These are phyloP conservation scores for Antheraea assamensis DNA, from an alignment of 2,888 invertebrate genomes.

Conservation along the genomic window DNA sequence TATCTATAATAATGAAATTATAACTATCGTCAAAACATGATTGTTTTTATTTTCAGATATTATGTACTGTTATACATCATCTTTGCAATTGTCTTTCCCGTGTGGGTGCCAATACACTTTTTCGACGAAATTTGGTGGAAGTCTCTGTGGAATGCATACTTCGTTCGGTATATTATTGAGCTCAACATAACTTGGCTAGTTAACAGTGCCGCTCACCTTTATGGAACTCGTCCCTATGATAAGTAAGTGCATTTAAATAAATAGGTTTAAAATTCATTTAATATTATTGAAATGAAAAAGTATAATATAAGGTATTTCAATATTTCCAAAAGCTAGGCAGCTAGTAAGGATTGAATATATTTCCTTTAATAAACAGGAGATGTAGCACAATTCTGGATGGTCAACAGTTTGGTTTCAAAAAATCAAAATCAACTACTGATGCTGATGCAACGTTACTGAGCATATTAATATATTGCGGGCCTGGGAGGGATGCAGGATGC, in stretches of 20 bases:
- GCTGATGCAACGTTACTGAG: no score
- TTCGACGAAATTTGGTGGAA: conserved; percentile 16
- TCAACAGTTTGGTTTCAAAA: no score
- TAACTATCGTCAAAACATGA: background rate
- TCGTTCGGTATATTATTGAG: conserved; percentile 7
- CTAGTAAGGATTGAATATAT: no score
- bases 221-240: conserved; percentile 83
- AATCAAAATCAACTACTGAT: no score
- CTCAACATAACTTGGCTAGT: conserved; percentile 17
- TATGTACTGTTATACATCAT: conserved; percentile 15
- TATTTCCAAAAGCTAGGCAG: no score
- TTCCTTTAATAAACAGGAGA: no score
- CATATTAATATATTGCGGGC: no score
- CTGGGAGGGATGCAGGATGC: no score
- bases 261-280: background rate
- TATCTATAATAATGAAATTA: background rate
- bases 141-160: background rate
- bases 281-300: background rate
- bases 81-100: conserved; percentile 11
- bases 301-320: no score
- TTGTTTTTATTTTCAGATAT: conserved; percentile 42
- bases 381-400: no score
- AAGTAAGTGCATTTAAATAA: conserved; percentile 9
- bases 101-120: conserved; percentile 13
- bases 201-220: conserved; percentile 84